Conservation (phyloP, 2,888 invertebrate species). For the Meta bourneti region DNA sequence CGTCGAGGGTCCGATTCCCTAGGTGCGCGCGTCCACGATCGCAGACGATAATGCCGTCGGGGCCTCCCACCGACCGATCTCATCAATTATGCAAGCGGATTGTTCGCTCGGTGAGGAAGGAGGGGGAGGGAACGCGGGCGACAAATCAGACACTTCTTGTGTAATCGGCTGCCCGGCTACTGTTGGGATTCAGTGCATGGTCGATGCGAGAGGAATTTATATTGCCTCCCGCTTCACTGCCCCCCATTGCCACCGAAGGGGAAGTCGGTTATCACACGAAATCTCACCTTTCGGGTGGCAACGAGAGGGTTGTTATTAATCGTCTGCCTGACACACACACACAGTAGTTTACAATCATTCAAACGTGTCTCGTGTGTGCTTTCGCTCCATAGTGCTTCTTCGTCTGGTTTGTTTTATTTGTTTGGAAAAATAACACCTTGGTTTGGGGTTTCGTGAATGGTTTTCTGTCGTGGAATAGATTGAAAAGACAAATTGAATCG, state of each 20-base stretch:
- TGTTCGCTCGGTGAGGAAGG: slow-evolving; percentile 14
- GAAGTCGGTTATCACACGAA: slow-evolving; percentile 16
- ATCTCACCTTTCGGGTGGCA: slow-evolving; percentile 39
- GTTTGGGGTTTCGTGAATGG: neutral
- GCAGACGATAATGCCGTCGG: slow-evolving; percentile 30
- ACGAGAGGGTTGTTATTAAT: slow-evolving; percentile 23
- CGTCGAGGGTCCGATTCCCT: neutral
- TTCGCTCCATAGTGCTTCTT: neutral
- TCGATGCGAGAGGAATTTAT: slow-evolving; percentile 51
- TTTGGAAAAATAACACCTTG: neutral
- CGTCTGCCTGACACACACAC: neutral
- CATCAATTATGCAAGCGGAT: slow-evolving; percentile 72
- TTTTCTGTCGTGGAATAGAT: neutral
- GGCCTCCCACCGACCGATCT: slow-evolving; percentile 43
- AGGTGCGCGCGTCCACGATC: neutral
- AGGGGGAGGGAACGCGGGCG: slow-evolving; percentile 8
- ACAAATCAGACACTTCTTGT: slow-evolving; percentile 73
- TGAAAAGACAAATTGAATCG: neutral
- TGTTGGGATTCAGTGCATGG: slow-evolving; percentile 5
- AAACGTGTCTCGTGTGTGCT: neutral
- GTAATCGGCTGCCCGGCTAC: slow-evolving; percentile 52
- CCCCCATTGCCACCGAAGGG: neutral
- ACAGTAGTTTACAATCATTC: too few relatives aligned
- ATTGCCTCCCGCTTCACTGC: slow-evolving; percentile 40
- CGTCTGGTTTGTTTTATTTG: too few relatives aligned